phyloP scores from a whole-genome alignment of 35 echinoderm and acorn worm genomes.

The Hemicentrotus pulcherrimus region DNA sequence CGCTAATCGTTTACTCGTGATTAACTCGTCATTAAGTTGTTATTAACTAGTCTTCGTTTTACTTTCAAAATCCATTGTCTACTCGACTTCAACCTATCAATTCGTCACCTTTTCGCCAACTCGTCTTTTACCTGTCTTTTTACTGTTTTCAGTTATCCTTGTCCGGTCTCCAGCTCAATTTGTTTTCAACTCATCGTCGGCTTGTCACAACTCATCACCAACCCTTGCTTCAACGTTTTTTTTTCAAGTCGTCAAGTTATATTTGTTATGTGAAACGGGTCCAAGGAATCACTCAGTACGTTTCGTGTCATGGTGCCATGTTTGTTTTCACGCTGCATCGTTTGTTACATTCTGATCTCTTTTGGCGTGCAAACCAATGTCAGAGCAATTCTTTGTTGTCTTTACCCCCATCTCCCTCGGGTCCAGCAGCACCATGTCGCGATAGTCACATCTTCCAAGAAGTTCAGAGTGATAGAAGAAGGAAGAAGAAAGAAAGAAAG shows the following conservation, averaged over 20 bases:
- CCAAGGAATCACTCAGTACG: constrained; percentile 27
- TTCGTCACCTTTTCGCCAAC: neutral
- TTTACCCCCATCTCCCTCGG: constrained; percentile 24
- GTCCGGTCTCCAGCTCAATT: neutral
- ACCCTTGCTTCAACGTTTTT: neutral
- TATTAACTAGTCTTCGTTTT: neutral
- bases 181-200: neutral
- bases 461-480: neutral
- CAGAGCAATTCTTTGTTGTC: constrained; percentile 28
- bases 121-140: no score
- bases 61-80: neutral
- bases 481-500: neutral
- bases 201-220: neutral
- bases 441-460: neutral
- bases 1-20: no score
- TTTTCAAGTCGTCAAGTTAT: neutral
- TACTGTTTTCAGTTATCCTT: neutral
- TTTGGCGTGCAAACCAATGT: constrained; percentile 35
- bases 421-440: neutral
- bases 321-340: constrained; percentile 43
- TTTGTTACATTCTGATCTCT: constrained; percentile 47
- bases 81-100: neutral
- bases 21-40: neutral
- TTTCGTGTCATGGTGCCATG: constrained; percentile 43
- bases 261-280: neutral